Base-by-base conservation (phyloP, 1,140 invertebrate genomes). In the Tetramorium simillimum region DNA sequence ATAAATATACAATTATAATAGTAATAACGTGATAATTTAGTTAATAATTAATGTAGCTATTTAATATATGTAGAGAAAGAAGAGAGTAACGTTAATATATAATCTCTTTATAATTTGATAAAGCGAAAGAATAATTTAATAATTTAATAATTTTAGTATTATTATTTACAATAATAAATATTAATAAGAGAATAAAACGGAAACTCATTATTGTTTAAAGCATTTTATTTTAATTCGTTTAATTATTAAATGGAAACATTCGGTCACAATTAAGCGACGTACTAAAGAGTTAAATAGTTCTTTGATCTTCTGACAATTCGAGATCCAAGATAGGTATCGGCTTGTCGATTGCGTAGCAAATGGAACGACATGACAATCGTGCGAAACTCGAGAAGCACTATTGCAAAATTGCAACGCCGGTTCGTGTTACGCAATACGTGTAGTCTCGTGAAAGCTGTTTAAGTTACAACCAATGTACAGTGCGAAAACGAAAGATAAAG, bases 341-440 rank as follows among this genome's bases (percentile, higher is more conserved):
- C 12, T 75, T 40, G 33, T 12, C 51, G 16, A 40, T 43, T 24
- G 21, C 18, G 40, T 69, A 69, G 40, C 14, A 75, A 75, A 58
- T 46, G 16, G 24, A 43, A 18, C 14, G 21, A 49, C 24, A 43
- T 7, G 60, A 65, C 76, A 78, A 78, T 78, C 24, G 60, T 1
- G 1, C 24, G 58, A 49, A 62, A 65, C 24, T 65, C 46, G 33
- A 53, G 7, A 70, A 70, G 3, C n/a, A 14, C 46, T 28, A 10
- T 33, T 70, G 65, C n/a, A 53, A 81, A 69, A 81, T 81, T 7
- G 18, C 46, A 24, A 28, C 53, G 10, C 33, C n/a, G 21, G 46
- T 24, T 81, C n/a, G n/a, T 81, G 46, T 81, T 70, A 18, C 63
- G 33, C n/a, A 53, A 70, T 69, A 77, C 40, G 14, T 18, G 18